Evolutionary conservation across 2,113 vertebrate species (phyloP), one percentile per base, ranked within the genome.

Genomic region (Nothobranchius furzeri): DNA sequence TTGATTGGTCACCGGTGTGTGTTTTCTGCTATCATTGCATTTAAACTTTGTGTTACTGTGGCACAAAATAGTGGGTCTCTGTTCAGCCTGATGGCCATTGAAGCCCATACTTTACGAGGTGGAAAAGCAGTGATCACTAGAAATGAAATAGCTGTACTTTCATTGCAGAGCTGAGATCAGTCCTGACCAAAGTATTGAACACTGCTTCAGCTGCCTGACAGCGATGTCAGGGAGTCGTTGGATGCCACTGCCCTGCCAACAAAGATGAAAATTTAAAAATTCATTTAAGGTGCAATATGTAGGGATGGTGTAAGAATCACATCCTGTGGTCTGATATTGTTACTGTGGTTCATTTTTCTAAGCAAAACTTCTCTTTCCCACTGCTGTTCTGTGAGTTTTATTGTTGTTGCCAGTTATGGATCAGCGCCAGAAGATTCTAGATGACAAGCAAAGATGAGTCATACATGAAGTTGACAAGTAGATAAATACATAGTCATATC

Each of bases 61-160:
- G 64, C 68, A 68, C 12, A 64, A 50, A 75, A 78, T 63, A 83
- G 62, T n/a, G 12, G 52, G 60, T 62, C 63, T 52, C 50, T 51
- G 6, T 46, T 54, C 53, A 65, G 56, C 65, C 73, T 35, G 54
- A 72, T 71, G 49, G 61, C 69, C 51, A 83, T 78, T 84, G 72
- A 20, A 57, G 53, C 53, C 62, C 47, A 30, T 65, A 55, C 54
- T 75, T 60, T 65, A 67, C 75, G 68, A 84, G 68, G 68, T 72
- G 63, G 58, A 79, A 78, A 79, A 78, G 71, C 75, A 70, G 73
- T 77, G 73, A 84, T 88, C 81, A 89, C 76, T 67, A 76, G 67
- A 84, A 86, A 84, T 82, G 40, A 83, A 87, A 85, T 62, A 12
- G 60, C 46, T 63, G 12, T 61, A 53, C 70, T 73, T 75, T 78